These are phyloP conservation scores for Apis dorsata DNA, from an alignment of 1,140 invertebrate species.

Conservation along the genomic window DNA sequence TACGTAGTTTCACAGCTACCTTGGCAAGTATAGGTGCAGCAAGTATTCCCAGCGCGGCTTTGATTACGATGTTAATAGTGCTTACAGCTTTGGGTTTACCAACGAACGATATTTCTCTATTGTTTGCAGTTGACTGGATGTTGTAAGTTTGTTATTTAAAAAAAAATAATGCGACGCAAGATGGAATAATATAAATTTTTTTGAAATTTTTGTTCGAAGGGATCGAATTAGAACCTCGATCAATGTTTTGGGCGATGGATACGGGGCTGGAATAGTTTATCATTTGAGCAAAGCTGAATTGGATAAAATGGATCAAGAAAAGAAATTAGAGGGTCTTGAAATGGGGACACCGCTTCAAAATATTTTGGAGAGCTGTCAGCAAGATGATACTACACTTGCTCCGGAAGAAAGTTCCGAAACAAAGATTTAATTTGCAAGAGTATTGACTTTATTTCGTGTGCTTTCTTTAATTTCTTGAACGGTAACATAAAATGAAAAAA, in stretches of 20 bases:
- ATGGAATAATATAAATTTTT: not conserved
- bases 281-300: conserved; percentile 86
- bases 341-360: conserved; percentile 53
- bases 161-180: not conserved
- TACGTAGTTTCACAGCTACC: conserved; percentile 85
- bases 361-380: conserved; percentile 5
- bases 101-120: conserved; percentile 85
- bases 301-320: conserved; percentile 78
- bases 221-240: conserved; percentile 88
- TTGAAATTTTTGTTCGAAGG: conserved; percentile 60
- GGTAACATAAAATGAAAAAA: not conserved
- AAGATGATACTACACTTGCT: not conserved
- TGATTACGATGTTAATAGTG: conserved; percentile 90
- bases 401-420: conserved; percentile 58
- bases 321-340: conserved; percentile 71
- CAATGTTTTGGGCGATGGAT: conserved; percentile 90
- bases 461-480: not conserved
- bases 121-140: conserved; percentile 89
- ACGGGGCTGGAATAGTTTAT: conserved; percentile 90
- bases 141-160: conserved; percentile 81
- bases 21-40: conserved; percentile 89
- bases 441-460: not conserved
- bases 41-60: conserved; percentile 87
- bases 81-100: conserved; percentile 87
- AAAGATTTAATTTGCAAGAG: conserved; percentile 55